These are phyloP conservation scores for Setipinna tenuifilis DNA, from an alignment of 2,797 vertebrate genomes.

Conservation along the genomic window DNA sequence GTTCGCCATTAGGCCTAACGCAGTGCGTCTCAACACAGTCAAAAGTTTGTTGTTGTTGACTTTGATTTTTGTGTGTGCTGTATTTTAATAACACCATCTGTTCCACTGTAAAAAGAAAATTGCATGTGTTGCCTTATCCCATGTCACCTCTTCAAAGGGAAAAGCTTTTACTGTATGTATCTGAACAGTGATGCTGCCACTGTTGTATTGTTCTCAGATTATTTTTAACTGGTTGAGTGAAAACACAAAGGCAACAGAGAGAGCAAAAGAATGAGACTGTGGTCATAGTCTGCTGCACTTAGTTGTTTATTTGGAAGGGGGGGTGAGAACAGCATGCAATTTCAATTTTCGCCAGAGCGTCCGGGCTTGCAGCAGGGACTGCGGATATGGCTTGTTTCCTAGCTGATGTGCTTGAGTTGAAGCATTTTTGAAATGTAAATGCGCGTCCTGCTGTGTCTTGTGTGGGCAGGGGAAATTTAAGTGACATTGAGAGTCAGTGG, in stretches of 20 bases:
- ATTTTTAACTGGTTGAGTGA: background rate
- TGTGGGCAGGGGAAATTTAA: conserved; percentile 46
- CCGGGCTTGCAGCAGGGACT: background rate
- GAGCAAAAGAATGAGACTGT: background rate
- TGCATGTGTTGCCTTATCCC: background rate
- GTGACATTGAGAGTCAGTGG: conserved; percentile 5
- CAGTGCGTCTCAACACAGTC: background rate
- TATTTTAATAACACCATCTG: conserved; percentile 5
- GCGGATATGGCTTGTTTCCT: conserved; percentile 1
- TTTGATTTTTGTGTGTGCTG: background rate
- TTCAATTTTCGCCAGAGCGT: background rate
- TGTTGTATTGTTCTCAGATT: background rate
- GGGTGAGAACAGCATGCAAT: background rate
- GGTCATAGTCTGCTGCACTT: background rate
- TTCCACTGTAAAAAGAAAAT: background rate
- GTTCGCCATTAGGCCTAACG: conserved; percentile 3
- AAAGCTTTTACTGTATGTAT: background rate
- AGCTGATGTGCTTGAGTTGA: conserved; percentile 20
- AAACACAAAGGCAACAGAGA: background rate
- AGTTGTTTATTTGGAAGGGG: background rate
- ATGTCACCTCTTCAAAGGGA: conserved; percentile 15
- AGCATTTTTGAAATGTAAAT: conserved; percentile 63
- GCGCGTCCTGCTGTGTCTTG: conserved; percentile 44
- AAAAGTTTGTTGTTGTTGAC: background rate
- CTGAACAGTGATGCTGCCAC: background rate